Evolutionary conservation across 2,797 vertebrate species (phyloP).

Genomic region (Erethizon dorsatum): DNA sequence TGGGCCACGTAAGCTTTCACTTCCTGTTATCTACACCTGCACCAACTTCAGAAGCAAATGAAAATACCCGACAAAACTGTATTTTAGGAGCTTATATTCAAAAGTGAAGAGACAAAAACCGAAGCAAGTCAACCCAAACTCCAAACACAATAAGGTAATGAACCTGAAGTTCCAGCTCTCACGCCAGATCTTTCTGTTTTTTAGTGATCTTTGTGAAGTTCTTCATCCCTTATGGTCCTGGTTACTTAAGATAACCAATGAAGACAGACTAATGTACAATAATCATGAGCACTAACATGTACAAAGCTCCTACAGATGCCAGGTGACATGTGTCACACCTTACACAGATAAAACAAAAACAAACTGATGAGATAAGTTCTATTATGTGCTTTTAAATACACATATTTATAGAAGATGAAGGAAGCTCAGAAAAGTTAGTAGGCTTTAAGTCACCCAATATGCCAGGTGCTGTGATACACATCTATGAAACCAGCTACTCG

Average conservation of each 20-base stretch:
- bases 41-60: conserved; percentile 80
- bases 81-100: conserved; percentile 75
- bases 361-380: background rate
- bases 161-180: background rate
- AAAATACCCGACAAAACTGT: conserved; percentile 63
- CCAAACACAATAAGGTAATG: conserved; percentile 17
- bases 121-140: conserved; percentile 47
- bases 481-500: background rate
- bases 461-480: background rate
- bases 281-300: background rate
- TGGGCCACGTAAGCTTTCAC: conserved; percentile 71
- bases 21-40: conserved; percentile 86
- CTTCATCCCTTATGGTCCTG: background rate
- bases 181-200: background rate
- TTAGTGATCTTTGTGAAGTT: background rate
- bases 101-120: conserved; percentile 53
- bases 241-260: background rate
- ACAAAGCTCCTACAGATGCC: background rate
- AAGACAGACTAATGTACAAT: background rate
- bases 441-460: background rate
- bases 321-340: background rate
- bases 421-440: background rate
- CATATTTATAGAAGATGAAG: background rate
- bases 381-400: background rate
- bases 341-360: background rate